Evolutionary conservation across 2,888 invertebrate genomes (phyloP), one percentile per base, ranked within the genome.

Genomic region (Chesias legatella): DNA sequence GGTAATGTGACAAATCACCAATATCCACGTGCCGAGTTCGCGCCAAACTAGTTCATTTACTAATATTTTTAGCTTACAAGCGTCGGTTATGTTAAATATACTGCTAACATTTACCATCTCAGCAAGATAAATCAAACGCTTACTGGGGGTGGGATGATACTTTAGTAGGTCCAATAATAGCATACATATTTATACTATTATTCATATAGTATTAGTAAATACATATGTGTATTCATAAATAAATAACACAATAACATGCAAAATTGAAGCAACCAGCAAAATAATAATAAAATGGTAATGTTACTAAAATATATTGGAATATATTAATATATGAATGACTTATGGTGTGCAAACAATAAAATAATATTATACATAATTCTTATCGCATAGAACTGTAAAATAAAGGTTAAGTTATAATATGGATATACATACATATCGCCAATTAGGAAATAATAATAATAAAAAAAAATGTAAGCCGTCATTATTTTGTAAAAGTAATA

Each of bases 311-410:
- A 52, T 51, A 50, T 48, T 51, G 43, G 40, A 43, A 43, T 41
- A 52, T 33, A 47, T 36, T 47, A 55, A 30, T 32, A 58, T 63
- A 79, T 77, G 75, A 56, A 75, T 74, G 79, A 66, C 54, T 23
- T 33, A 72, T 78, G 83, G 60, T 66, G 79, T 78, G 85, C 84
- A 85, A 84, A 83, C 75, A 65, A 85, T 79, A 80, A 55, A 58
- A 46, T 36, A 44, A 55, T 33, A 49, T 37, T 44, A 45, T 64
- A 64, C 55, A 58, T 59, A 53, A 45, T 29, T 27, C 31, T 33
- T 40, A 33, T 32, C 9, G 8, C 13, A 22, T 40, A 35, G 6
- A 39, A 33, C 45, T 45, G 45, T 35, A 40, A 45, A 45, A 40
- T 40, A 45, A 33, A 38, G 27, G 25, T 48, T 43, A 48, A 33